These are phyloP conservation scores for Leptinotarsa juncta DNA, from an alignment of 2,888 invertebrate species.

Conservation along the genomic window DNA sequence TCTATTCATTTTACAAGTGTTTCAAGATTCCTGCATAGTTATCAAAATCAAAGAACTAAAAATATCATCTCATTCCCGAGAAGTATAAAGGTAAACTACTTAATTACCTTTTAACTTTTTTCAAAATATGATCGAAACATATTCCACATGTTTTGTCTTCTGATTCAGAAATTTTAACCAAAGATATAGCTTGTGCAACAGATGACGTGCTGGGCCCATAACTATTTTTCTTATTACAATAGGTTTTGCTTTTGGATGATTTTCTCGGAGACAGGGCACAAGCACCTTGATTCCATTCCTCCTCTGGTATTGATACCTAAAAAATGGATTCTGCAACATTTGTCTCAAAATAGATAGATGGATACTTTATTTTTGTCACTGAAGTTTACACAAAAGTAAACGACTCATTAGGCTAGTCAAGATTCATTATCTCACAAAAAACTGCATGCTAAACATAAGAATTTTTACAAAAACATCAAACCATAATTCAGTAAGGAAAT, in stretches of 20 bases:
- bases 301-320: constrained; percentile 20
- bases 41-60: no score
- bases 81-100: background rate
- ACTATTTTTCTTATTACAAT: constrained; percentile 23
- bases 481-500: no score
- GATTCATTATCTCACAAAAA: no score
- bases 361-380: no score
- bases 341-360: no score
- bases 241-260: constrained; percentile 10
- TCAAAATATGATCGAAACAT: constrained; percentile 50
- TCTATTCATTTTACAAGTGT: no score
- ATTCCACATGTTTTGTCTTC: constrained; percentile 51
- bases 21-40: no score
- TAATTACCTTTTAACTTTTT: constrained; percentile 40
- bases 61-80: background rate
- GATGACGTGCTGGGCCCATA: constrained; percentile 46
- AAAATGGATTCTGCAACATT: background rate
- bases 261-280: constrained; percentile 39
- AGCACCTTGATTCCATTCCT: constrained; percentile 28
- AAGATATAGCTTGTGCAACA: constrained; percentile 34
- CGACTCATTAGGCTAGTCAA: no score
- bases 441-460: no score
- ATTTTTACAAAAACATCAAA: no score
- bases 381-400: no score
- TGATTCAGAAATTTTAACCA: constrained; percentile 43